Conservation (phyloP, 2,888 invertebrate genomes). For the Lycaena phlaeas region DNA sequence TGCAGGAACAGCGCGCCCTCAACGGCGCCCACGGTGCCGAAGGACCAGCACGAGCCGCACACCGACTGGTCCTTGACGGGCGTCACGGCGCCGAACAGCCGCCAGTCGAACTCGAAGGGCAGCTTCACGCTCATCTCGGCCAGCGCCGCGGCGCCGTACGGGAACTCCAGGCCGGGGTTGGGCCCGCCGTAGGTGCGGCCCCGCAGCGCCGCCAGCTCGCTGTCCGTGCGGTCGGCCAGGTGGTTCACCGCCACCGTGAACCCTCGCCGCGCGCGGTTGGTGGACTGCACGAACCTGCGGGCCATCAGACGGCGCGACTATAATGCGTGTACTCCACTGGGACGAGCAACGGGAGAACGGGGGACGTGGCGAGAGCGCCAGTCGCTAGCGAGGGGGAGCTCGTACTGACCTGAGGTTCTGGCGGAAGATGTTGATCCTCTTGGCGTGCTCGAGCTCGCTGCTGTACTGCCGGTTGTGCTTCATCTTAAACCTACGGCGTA, state of each 20-base stretch:
- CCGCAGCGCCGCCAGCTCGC: constrained; percentile 82
- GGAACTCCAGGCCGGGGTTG: constrained; percentile 83
- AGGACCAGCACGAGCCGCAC: constrained; percentile 98
- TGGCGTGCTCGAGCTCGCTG: constrained; percentile 75
- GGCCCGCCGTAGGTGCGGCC: constrained; percentile 77
- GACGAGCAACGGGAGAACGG: too few relatives aligned
- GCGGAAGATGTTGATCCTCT: constrained; percentile 84
- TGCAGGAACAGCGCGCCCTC: constrained; percentile 93
- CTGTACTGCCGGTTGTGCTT: constrained; percentile 81
- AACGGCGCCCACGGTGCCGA: constrained; percentile 93
- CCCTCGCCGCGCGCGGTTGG: constrained; percentile 81
- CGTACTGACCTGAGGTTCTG: constrained; percentile 84
- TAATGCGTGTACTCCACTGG: too few relatives aligned
- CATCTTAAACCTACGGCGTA: constrained; percentile 74
- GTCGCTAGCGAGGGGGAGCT: too few relatives aligned
- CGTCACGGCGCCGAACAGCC: constrained; percentile 92
- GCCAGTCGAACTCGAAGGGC: constrained; percentile 91
- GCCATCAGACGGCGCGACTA: not conserved
- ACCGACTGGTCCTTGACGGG: constrained; percentile 97
- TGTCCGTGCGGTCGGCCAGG: constrained; percentile 85
- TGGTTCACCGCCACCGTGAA: constrained; percentile 89
- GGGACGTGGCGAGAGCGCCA: too few relatives aligned
- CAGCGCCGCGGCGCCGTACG: constrained; percentile 74
- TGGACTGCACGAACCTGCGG: constrained; percentile 82
- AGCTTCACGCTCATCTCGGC: constrained; percentile 55